Conservation (phyloP, 1,140 invertebrate genomes). For the Hydropsyche tenuis region DNA sequence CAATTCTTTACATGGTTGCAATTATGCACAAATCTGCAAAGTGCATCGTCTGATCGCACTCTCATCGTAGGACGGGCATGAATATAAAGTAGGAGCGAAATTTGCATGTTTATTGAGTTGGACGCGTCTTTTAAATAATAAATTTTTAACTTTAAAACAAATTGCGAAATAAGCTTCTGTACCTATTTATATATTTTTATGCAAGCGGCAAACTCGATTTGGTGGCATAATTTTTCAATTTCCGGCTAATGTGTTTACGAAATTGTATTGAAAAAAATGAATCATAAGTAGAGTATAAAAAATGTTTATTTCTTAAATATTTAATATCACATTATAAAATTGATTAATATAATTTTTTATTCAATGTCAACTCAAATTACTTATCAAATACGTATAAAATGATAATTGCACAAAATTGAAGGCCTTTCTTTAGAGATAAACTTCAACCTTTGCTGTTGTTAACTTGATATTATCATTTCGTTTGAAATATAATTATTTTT, state of each 20-base stretch:
- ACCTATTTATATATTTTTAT: too few relatives aligned
- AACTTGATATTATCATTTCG: not conserved
- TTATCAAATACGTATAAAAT: not conserved
- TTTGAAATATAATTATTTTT: not conserved
- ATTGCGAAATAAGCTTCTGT: too few relatives aligned
- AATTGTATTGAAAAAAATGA: too few relatives aligned
- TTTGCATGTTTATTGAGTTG: conserved; percentile 22
- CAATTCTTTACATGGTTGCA: not conserved
- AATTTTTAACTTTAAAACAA: not conserved
- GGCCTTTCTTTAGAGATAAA: not conserved
- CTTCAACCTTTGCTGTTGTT: not conserved
- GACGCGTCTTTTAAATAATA: conserved; percentile 14
- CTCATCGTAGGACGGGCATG: not conserved
- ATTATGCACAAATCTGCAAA: conserved; percentile 11
- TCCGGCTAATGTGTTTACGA: too few relatives aligned
- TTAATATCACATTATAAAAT: not conserved
- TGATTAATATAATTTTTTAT: not conserved
- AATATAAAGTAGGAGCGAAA: conserved; percentile 2
- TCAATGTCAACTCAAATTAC: not conserved
- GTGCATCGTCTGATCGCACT: conserved; percentile 2
- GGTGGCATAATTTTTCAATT: too few relatives aligned
- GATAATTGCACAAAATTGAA: too few relatives aligned
- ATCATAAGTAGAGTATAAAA: too few relatives aligned
- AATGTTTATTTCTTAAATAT: not conserved
- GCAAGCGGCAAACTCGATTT: too few relatives aligned